A percentile compares a stretch with the other conserved stretches of the same genome.
These are phyloP conservation scores for Dissostichus mawsoni DNA, from an alignment of 2,113 vertebrate genomes.

Conservation along the genomic window DNA sequence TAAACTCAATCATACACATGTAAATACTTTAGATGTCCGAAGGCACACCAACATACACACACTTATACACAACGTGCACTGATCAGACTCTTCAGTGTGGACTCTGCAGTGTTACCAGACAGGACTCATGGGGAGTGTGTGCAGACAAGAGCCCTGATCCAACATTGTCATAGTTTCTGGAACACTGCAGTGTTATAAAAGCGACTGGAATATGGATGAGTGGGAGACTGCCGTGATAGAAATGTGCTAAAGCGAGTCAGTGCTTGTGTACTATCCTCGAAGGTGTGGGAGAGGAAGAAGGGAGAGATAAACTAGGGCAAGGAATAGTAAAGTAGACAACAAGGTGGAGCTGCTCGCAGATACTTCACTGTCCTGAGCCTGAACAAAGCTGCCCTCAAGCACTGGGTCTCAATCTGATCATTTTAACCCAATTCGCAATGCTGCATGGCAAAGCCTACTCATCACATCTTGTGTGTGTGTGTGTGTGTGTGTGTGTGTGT, in stretches of 20 bases:
- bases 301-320: slow-evolving; percentile 66
- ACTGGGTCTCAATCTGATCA: slow-evolving; percentile 57
- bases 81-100: neutral
- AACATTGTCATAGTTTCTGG: slow-evolving; percentile 36
- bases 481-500: slow-evolving; percentile 24
- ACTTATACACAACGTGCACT: neutral
- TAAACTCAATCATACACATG: neutral
- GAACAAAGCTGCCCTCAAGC: slow-evolving; percentile 56
- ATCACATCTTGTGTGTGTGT: slow-evolving; percentile 9
- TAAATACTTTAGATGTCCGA: neutral
- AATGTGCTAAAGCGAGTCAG: slow-evolving; percentile 58
- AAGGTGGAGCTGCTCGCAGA: slow-evolving; percentile 57
- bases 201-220: slow-evolving; percentile 66
- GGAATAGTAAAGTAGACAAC: slow-evolving; percentile 41
- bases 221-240: slow-evolving; percentile 56
- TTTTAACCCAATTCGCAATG: slow-evolving; percentile 50
- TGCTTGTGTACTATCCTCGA: slow-evolving; percentile 50
- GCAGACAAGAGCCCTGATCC: slow-evolving; percentile 34
- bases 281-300: slow-evolving; percentile 42
- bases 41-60: neutral
- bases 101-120: slow-evolving; percentile 33
- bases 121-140: slow-evolving; percentile 26
- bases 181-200: slow-evolving; percentile 50
- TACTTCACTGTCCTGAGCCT: slow-evolving; percentile 46
- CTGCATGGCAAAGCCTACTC: slow-evolving; percentile 47